Evolutionary conservation across 2,888 invertebrate genomes (phyloP), one percentile per base, ranked within the genome.

Genomic region (Hyles lineata): DNA sequence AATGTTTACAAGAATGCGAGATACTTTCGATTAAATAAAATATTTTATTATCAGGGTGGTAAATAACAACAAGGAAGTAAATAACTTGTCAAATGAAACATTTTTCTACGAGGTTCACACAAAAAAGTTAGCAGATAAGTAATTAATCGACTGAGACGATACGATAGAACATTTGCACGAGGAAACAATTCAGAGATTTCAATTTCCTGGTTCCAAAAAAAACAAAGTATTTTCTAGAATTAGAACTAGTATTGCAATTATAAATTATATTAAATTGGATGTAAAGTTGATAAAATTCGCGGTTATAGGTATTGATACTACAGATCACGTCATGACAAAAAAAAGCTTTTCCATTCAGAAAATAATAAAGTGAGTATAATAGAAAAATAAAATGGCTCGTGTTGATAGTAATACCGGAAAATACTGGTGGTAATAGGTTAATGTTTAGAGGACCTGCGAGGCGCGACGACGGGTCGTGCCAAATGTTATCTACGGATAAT

Each of bases 401-500:
- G 72, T 58, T n/a, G 50, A 67, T 8, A 72, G 55, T 32, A 19
- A 9, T 52, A 55, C 58, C 58, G 23, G 72, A 72, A 23, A 21
- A 35, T 17, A 63, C 78, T 73, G 73, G 81, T 75, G 78, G 19
- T 9, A 80, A 79, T 82, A 71, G 75, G 79, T 76, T 76, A 29
- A 58, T 67, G 73, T 77, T 77, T 78, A 76, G 55, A 74, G 67
- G 67, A 77, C 70, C 72, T 63, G 69, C 63, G 74, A 70, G 72
- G 73, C 70, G 63, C 70, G 59, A 70, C 70, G 67, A 60, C n/a
- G 73, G 70, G 74, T 61, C 72, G 76, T 77, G 78, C 78, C 81
- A 75, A 62, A 70, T 55, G 70, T 74, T 78, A 79, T 79, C 74
- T 75, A 59, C 72, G 69, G 73, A 78, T 78, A 76, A 59, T 75